Base-by-base conservation (phyloP, 2,113 vertebrate species). In the Xiphophorus couchianus region DNA sequence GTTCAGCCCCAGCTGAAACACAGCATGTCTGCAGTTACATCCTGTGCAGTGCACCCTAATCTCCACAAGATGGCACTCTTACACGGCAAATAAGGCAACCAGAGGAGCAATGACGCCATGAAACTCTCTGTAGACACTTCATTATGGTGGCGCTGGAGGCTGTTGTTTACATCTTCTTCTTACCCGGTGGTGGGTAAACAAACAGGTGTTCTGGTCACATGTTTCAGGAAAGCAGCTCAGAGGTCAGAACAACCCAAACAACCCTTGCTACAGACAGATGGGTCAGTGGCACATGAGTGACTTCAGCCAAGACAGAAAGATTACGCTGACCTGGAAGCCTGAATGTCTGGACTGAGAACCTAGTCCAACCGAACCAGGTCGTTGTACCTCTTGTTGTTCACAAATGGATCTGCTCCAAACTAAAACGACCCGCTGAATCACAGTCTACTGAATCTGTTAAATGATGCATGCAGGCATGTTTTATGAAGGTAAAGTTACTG, bases 21-120 rank as follows among this genome's bases (percentile, higher is more conserved):
- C 60, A 39, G 1, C 4, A 72, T 15, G 9, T 13, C 8, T 48
- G 17, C 17, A 22, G 44, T 77, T 7, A 13, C 5, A 3, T 25
- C 27, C 4, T 60, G 7, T n/a, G 51, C 44, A 74, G 64, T 84
- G 67, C n/a, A 54, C 1, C 9, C 3, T 42, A 22, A 13, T 65
- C 1, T 73, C 89, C 93, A 94, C 88, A 77, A 58, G 90, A 78
- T 68, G 90, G 90, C 80, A 58, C 0, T 0, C 35, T 84, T 44
- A 62, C 48, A 71, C 66, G 54, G 22, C 27, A 15, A 15, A 51
- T 19, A 15, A 51, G 44, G 44, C 44, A 54, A 54, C 48, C 6
- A 25, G 48, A 22, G 48, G 48, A 25, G 7, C 6, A 19, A 54
- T 25, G 39, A 42, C 3, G 17, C 14, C 14, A 48, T 19, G 1